Evolutionary conservation across 53 echinoderm and acorn worm genomes (phyloP), one percentile per base, ranked within the genome.

Genomic region (Luidia sarsii): DNA sequence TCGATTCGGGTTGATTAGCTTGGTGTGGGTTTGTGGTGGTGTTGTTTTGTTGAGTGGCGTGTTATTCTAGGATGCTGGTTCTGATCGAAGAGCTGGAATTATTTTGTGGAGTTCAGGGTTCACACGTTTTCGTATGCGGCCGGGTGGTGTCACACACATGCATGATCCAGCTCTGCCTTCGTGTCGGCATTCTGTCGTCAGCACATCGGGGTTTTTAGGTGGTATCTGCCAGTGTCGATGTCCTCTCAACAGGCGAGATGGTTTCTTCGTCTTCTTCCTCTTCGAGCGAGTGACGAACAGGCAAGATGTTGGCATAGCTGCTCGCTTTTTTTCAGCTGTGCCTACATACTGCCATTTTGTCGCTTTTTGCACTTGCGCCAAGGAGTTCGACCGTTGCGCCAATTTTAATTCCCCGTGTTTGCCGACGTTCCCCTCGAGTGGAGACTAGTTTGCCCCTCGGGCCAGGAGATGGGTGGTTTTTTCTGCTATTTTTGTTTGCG

Each of bases 291-390:
- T 61, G 77, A 36, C 22, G 45, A 89, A 79, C 85, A 89, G 92
- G 92, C 92, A 92, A 67, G 89, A 92, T 89, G 92, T 87, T 65
- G 92, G 88, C 88, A 92, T 73, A 89, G 92, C 92, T 92, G 92
- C 45, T 57, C 35, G 62, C 10, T 48, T 39, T 13, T 73, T 49
- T 29, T 49, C 88, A 92, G 92, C 92, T 92, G 89, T 92, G 85
- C 92, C 88, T 77, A 92, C 92, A 82, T 92, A 88, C 80, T 90
- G 90, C 90, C 90, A 87, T 82, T 69, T 87, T 61, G 64, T 27
- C 75, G 57, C 48, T 46, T 62, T 48, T 22, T 39, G 8, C n/a
- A n/a, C n/a, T n/a, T n/a, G n/a, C n/a, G n/a, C n/a, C n/a, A n/a
- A n/a, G n/a, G n/a, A n/a, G n/a, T n/a, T n/a, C n/a, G n/a, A n/a